phyloP scores from a whole-genome alignment of 2,113 vertebrate species.

The Mungos mungo region DNA sequence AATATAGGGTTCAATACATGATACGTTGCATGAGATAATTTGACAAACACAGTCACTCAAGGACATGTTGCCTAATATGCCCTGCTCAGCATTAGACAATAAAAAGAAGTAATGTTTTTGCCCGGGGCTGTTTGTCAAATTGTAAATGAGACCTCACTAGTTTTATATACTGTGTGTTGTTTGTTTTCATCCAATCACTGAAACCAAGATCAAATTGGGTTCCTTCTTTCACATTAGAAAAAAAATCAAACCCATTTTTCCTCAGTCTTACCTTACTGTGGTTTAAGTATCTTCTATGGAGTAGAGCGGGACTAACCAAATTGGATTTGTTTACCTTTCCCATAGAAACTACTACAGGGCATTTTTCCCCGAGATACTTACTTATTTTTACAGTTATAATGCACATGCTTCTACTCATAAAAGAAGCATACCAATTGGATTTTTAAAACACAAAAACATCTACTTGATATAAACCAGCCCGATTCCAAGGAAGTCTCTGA shows the following conservation, averaged over 20 bases:
- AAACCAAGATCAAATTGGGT: background rate
- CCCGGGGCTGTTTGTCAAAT: background rate
- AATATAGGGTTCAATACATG: background rate
- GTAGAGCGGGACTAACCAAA: background rate
- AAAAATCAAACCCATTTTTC: background rate
- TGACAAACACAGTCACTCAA: background rate
- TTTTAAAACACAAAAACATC: slow-evolving; percentile 13
- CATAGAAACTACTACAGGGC: background rate
- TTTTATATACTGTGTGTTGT: background rate
- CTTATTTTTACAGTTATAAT: background rate
- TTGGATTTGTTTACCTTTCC: slow-evolving; percentile 17
- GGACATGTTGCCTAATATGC: background rate
- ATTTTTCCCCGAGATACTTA: background rate
- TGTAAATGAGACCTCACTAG: background rate
- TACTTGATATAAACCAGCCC: background rate
- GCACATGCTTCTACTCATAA: background rate
- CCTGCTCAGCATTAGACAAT: background rate
- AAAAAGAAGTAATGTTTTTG: background rate
- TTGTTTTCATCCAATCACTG: background rate
- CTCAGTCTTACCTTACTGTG: background rate
- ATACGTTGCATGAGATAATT: background rate
- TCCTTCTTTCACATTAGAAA: background rate
- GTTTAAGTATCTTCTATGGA: background rate
- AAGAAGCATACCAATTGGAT: background rate
- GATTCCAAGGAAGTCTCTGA: background rate